These are phyloP conservation scores for Callimico goeldii DNA, from an alignment of 2,797 vertebrate species.

Conservation along the genomic window DNA sequence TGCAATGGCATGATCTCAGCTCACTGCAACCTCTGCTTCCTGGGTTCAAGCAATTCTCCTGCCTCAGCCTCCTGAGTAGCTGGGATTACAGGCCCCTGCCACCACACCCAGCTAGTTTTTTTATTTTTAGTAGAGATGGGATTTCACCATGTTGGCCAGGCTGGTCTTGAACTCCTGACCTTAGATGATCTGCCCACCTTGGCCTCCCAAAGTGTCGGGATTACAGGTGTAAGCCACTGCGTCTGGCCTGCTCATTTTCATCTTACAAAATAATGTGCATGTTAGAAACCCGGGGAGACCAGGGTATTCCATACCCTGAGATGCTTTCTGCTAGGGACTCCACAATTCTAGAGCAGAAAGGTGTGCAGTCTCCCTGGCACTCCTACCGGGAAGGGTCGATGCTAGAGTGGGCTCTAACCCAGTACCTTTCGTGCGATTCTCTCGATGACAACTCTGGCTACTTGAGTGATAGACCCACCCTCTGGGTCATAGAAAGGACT, in stretches of 20 bases:
- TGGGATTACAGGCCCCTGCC: background rate
- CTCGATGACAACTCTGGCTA: conserved; percentile 95
- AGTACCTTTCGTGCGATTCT: conserved; percentile 98
- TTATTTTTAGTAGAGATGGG: background rate
- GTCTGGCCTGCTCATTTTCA: background rate
- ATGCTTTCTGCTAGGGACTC: background rate
- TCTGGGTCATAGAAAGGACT: conserved; percentile 99
- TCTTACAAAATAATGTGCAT: background rate
- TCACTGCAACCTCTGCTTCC: background rate
- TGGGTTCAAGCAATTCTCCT: background rate
- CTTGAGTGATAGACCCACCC: conserved; percentile 95
- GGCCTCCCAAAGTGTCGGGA: background rate
- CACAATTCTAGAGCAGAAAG: background rate
- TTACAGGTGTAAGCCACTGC: background rate
- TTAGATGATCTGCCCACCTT: background rate
- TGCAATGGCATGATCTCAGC: background rate
- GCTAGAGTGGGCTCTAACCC: conserved; percentile 1
- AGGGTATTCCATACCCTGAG: background rate
- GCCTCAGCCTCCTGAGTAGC: background rate
- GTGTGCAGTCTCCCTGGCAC: background rate
- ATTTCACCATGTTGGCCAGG: background rate
- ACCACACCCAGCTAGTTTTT: background rate
- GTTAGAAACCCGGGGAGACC: background rate
- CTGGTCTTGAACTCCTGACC: background rate
- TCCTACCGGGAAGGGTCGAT: background rate